Evolutionary conservation across 2,888 invertebrate genomes (phyloP).

Genomic region (Luperina nickerlii): DNA sequence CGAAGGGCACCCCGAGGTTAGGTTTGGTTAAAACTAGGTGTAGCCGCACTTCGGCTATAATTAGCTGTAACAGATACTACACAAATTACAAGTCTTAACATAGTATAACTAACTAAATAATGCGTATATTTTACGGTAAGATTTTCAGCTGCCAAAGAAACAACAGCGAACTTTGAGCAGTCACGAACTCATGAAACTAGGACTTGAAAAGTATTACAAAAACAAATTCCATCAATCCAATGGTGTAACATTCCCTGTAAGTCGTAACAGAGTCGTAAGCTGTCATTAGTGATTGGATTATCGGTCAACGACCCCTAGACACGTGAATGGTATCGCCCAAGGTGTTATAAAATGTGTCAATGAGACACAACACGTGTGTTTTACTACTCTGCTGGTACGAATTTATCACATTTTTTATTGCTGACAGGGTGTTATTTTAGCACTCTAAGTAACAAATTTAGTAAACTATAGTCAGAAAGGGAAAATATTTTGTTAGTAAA

Average conservation of each 20-base stretch:
- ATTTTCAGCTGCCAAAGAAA: neutral
- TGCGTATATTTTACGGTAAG: neutral
- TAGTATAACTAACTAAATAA: neutral
- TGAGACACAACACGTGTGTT: conserved; percentile 41
- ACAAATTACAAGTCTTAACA: too few species aligned
- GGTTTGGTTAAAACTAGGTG: too few species aligned
- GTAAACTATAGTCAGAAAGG: neutral
- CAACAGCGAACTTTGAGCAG: neutral
- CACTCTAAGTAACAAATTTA: neutral
- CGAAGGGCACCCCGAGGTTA: too few species aligned
- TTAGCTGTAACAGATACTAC: too few species aligned
- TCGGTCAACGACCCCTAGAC: conserved; percentile 75
- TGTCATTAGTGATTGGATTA: conserved; percentile 78
- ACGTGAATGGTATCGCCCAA: conserved; percentile 59
- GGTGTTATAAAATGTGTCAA: conserved; percentile 63
- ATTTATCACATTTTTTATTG: conserved; percentile 42
- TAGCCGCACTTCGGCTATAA: too few species aligned
- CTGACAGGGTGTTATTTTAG: neutral
- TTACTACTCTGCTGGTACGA: conserved; percentile 30
- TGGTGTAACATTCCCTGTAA: conserved; percentile 56
- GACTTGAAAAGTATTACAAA: conserved; percentile 26
- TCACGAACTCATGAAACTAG: conserved; percentile 21
- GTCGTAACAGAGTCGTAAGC: conserved; percentile 63
- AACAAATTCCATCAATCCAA: conserved; percentile 45
- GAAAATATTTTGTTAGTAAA: neutral